Evolutionary conservation across 2,888 invertebrate species (phyloP), one percentile per base, ranked within the genome.

Genomic region (Thyatira batis): DNA sequence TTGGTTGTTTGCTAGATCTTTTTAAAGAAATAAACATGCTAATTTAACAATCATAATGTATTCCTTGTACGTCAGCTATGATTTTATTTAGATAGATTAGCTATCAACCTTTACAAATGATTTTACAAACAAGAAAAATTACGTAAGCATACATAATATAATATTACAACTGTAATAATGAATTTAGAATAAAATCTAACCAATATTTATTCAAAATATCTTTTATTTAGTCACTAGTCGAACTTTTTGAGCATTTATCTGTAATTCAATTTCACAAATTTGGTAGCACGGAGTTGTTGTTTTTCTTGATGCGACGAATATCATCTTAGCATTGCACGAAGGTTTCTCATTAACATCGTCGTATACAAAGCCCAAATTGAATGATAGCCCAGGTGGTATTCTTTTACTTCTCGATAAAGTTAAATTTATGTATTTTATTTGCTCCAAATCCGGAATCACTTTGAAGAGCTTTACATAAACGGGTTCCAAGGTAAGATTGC

Each of bases 261-360:
- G 60, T 43, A 91, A 64, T 57, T 86, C 82, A n/a, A 89, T 87
- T 69, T 89, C 88, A 57, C 89, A 90, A 33, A 90, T 78, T 61
- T 91, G 91, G 58, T 90, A 91, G 56, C 91, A 90, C 0, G 90
- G 89, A 0, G 90, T 90, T 0, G 82, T 75, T 0, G 87, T 82
- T 67, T 87, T 89, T 60, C 86, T 82, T 0, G 87, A 84, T 9
- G 89, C 89, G 0, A 89, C 90, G 55, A 89, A 88, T 53, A 89
- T 80, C 71, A 90, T 84, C 69, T 84, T 89, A 0, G 84, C 78
- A 33, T 83, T 81, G 48, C 70, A 69, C 1, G 80, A 61, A 0
- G 77, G 68, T 39, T 80, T 85, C 48, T 88, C 89, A 58, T 85
- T 85, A 0, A 84, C 79, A 56, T 89, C 87, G 30, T 90, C 84